These are phyloP conservation scores for Leptinotarsa lineolata DNA, from an alignment of 1,140 invertebrate species.

Conservation along the genomic window DNA sequence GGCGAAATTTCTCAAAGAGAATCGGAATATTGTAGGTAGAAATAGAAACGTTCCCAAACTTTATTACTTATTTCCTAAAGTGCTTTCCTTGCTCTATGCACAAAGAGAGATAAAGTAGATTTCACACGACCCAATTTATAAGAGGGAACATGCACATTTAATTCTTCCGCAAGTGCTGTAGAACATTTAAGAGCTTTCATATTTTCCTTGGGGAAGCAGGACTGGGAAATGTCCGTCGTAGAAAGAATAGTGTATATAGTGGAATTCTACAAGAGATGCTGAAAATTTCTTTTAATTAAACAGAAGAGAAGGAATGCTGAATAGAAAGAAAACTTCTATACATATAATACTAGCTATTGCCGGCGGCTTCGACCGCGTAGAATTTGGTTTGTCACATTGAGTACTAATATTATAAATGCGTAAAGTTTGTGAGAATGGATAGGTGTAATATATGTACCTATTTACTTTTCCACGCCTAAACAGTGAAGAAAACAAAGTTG, in stretches of 20 bases:
- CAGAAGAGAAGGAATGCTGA: too few species aligned
- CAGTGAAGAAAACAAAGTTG: too few species aligned
- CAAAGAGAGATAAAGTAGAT: constrained; percentile 23
- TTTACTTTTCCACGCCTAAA: too few species aligned
- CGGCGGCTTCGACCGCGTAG: too few species aligned
- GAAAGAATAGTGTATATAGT: neutral
- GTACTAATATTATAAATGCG: too few species aligned
- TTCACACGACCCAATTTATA: constrained; percentile 19
- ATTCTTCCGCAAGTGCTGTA: constrained; percentile 14
- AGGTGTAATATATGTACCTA: too few species aligned
- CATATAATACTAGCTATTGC: too few species aligned
- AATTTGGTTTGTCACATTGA: too few species aligned
- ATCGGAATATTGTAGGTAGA: constrained; percentile 1
- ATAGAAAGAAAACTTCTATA: too few species aligned
- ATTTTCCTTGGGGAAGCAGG: constrained; percentile 1
- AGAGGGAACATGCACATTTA: constrained; percentile 16
- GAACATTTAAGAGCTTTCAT: neutral
- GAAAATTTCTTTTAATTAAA: too few species aligned
- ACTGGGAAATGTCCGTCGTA: neutral
- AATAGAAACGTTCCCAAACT: constrained; percentile 23
- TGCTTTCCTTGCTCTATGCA: constrained; percentile 13
- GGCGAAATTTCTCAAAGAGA: neutral
- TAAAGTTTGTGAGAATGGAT: too few species aligned
- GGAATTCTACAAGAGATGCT: too few species aligned
- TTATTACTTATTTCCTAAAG: constrained; percentile 26